Evolutionary conservation across 2,797 vertebrate genomes (phyloP).

Genomic region (Parambassis ranga): DNA sequence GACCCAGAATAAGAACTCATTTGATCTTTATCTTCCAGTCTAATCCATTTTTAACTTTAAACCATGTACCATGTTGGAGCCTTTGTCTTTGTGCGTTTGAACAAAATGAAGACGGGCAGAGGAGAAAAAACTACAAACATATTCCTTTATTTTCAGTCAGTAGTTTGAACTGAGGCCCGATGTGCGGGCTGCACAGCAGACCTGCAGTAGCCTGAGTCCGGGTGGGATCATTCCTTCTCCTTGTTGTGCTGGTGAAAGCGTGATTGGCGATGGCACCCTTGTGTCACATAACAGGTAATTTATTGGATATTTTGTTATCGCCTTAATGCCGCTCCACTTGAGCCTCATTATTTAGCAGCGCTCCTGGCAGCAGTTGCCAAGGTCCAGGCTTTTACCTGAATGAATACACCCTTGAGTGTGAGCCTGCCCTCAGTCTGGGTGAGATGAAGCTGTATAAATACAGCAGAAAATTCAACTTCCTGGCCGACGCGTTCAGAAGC

Average conservation of each 20-base stretch:
- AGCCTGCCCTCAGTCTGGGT: background rate
- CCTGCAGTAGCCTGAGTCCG: background rate
- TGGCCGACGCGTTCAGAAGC: slow-evolving; percentile 8
- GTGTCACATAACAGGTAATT: slow-evolving; percentile 45
- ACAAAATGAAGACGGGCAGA: too few species aligned
- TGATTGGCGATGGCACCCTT: slow-evolving; percentile 14
- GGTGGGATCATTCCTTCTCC: background rate
- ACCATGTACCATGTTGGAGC: too few species aligned
- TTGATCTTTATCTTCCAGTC: too few species aligned
- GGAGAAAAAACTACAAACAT: too few species aligned
- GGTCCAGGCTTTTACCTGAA: slow-evolving; percentile 35
- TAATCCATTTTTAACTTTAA: too few species aligned
- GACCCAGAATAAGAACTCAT: too few species aligned
- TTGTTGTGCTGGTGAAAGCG: background rate
- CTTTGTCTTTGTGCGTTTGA: too few species aligned
- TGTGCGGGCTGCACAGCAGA: background rate
- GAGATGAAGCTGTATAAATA: slow-evolving; percentile 9
- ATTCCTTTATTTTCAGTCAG: too few species aligned
- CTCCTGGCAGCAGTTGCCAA: slow-evolving; percentile 30
- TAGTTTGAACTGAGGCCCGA: too few species aligned
- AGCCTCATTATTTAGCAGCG: slow-evolving; percentile 38
- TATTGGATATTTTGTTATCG: slow-evolving; percentile 35
- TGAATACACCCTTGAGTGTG: slow-evolving; percentile 26
- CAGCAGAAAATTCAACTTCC: background rate
- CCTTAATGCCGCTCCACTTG: slow-evolving; percentile 37